A percentile compares a stretch with the other conserved stretches of the same genome.
Conservation (phyloP, 2,113 vertebrate species). For the Myrmecophaga tridactyla region DNA sequence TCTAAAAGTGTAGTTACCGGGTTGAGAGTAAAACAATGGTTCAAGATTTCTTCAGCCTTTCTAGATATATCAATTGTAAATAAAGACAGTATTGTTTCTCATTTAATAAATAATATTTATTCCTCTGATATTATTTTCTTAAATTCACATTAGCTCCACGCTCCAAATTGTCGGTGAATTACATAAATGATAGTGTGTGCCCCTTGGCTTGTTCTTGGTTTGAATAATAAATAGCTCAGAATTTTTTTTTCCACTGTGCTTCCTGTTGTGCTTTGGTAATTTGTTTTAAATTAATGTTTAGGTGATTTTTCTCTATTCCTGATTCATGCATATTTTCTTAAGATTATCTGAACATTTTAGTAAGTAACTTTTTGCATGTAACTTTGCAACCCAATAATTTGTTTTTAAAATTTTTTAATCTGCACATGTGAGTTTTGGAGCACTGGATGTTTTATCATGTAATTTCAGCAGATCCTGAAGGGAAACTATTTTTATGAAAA, state of each 20-base stretch:
- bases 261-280: not conserved
- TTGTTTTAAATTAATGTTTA: not conserved
- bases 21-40: not conserved
- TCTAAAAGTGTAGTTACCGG: not conserved
- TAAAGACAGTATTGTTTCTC: not conserved
- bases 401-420: not conserved
- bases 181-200: not conserved
- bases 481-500: not conserved
- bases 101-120: not conserved
- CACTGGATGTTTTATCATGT: not conserved
- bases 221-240: not conserved
- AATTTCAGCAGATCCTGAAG: not conserved
- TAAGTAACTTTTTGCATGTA: not conserved
- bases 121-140: not conserved
- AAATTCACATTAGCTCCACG: not conserved
- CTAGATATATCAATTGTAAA: not conserved
- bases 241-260: not conserved
- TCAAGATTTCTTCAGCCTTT: not conserved
- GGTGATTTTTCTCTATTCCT: not conserved
- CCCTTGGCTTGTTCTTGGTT: not conserved
- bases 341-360: not conserved
- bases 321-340: not conserved
- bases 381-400: not conserved
- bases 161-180: not conserved
- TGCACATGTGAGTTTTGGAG: not conserved